phyloP scores from a whole-genome alignment of 2,797 vertebrate genomes.

The Crocodylus rhombifer region DNA sequence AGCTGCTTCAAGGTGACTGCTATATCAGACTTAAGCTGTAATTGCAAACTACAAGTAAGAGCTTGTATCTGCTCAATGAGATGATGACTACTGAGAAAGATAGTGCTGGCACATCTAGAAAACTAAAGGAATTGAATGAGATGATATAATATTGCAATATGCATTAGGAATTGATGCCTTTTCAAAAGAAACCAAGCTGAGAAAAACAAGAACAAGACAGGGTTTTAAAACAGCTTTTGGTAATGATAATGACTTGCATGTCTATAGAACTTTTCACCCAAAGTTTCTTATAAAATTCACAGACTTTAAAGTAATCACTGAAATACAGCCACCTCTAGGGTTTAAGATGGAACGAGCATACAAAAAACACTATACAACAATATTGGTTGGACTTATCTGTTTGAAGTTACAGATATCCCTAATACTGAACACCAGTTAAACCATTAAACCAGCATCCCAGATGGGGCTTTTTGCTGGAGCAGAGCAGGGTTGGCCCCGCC shows the following conservation, averaged over 20 bases:
- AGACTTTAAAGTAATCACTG: slow-evolving; percentile 1
- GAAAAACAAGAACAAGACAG: slow-evolving; percentile 21
- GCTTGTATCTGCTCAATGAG: slow-evolving; percentile 2
- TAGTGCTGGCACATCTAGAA: slow-evolving; percentile 28
- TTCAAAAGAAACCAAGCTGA: slow-evolving; percentile 16
- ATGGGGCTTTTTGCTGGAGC: too few relatives aligned
- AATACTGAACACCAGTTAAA: too few relatives aligned
- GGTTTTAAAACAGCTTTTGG: slow-evolving; percentile 12
- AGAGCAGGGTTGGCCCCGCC: too few relatives aligned
- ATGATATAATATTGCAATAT: background rate
- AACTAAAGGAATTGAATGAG: slow-evolving; percentile 43
- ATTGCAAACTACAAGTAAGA: background rate
- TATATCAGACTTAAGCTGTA: slow-evolving; percentile 21
- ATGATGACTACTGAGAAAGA: slow-evolving; percentile 23
- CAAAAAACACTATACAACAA: background rate
- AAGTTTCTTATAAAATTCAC: slow-evolving; percentile 44
- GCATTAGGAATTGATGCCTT: slow-evolving; percentile 23
- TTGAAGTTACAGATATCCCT: background rate
- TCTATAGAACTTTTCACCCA: slow-evolving; percentile 18
- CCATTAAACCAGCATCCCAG: too few relatives aligned
- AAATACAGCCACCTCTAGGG: background rate
- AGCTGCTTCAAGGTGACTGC: slow-evolving; percentile 19
- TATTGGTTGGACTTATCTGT: background rate
- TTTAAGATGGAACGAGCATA: background rate
- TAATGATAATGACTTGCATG: slow-evolving; percentile 5